Evolutionary conservation across 2,888 invertebrate genomes (phyloP), one percentile per base, ranked within the genome.

Genomic region (Eutolmus rufibarbis): DNA sequence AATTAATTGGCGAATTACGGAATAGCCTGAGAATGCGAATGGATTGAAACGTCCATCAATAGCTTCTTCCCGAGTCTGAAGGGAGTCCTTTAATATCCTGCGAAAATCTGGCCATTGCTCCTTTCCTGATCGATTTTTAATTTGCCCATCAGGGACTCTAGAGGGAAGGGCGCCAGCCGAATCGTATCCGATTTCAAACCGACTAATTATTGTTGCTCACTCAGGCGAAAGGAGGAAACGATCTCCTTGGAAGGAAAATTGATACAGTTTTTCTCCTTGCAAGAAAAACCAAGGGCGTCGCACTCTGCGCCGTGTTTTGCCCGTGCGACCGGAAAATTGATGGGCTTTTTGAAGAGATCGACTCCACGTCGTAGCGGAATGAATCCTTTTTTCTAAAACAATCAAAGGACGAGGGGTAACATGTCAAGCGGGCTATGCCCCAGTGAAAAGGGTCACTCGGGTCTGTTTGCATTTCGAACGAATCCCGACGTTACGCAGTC

Each of bases 241-340:
- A 23, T 78, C 40, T 40, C 19, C 43, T 19, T 14, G 7, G 8
- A 14, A 40, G 46, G 46, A 78, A 78, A 78, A 78, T n/a, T 76
- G 76, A 76, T 76, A 76, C 76, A 34, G 37, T 76, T 76, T 76
- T 40, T 76, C 34, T 40, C 23, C 66, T 66, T 7, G 19, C 1
- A 66, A 66, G 66, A 12, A 66, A 56, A 66, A 12, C 14, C 12
- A 28, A 66, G 12, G 19, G 28, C 66, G 23, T 19, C 28, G 23
- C 3, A 57, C 57, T 57, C 23, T 19, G 23, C 16, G n/a, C n/a
- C 28, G 34, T 14, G n/a, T 8, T 74, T 76, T 76, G 9, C 19
- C 19, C 76, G 66, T 37, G n/a, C 37, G 40, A 40, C 78, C 28
- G 43, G 78, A 78, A 40, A 78, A 78, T 78, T 78, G 82, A 82